Evolutionary conservation across 2,797 vertebrate genomes (phyloP).

Genomic region (Rhynchotus rufescens): DNA sequence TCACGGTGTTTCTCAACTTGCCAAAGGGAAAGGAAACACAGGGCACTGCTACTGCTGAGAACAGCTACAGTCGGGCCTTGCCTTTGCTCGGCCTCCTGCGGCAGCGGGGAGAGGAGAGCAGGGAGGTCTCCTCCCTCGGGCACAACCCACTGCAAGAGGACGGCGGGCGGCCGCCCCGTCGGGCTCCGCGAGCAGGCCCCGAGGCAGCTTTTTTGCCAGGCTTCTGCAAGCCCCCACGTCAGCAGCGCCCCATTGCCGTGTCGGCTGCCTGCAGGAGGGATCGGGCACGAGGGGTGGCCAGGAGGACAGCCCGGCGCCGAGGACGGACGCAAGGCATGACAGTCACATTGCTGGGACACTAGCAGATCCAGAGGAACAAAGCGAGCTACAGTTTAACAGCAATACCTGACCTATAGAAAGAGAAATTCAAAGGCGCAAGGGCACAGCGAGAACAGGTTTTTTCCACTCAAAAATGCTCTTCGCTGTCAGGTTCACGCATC

Average conservation of each 20-base stretch:
- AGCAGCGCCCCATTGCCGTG: not conserved
- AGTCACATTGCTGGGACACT: not conserved
- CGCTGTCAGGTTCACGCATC: no score
- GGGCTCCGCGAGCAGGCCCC: not conserved
- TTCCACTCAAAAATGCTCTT: not conserved
- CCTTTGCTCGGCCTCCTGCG: not conserved
- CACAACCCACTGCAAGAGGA: not conserved
- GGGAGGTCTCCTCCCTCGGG: not conserved
- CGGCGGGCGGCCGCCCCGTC: rapidly evolving
- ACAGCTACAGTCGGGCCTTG: rapidly evolving
- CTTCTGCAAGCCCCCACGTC: not conserved
- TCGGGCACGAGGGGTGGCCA: not conserved
- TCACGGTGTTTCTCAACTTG: not conserved
- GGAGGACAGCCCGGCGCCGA: no score
- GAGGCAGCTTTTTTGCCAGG: no score
- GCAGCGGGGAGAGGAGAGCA: not conserved
- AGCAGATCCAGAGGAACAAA: not conserved
- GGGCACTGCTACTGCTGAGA: not conserved
- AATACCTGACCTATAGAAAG: not conserved
- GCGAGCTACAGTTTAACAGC: not conserved
- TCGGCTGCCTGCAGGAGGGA: not conserved
- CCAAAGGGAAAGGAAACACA: not conserved
- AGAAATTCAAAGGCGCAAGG: not conserved
- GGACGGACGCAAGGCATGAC: no score
- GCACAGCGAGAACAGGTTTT: not conserved